Evolutionary conservation across 2,888 invertebrate species (phyloP).

Genomic region (Mesorhabditis spiculigera): DNA sequence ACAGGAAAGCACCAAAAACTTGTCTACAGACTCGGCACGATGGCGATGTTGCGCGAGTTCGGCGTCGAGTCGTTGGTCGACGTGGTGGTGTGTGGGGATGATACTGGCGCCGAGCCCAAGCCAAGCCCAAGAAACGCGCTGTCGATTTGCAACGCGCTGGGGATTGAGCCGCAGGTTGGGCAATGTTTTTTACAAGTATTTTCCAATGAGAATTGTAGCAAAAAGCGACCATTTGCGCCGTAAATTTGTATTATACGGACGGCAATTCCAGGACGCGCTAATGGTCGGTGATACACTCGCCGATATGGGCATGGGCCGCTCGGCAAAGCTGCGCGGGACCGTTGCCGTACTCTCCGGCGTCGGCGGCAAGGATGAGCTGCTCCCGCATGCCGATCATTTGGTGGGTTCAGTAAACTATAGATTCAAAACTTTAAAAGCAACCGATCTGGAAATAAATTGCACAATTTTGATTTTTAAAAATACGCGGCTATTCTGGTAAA

Average conservation of each 20-base stretch:
- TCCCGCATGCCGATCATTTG: constrained; percentile 48
- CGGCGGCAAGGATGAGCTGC: constrained; percentile 46
- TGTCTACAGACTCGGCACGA: constrained; percentile 42
- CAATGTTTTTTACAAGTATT: neutral
- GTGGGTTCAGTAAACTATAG: no score
- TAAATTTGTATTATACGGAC: no score
- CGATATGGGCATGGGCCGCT: constrained; percentile 61
- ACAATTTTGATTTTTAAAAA: no score
- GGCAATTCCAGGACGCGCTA: constrained; percentile 50
- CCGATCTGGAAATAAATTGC: no score
- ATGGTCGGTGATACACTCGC: constrained; percentile 63
- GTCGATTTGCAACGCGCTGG: constrained; percentile 44
- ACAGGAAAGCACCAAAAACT: neutral
- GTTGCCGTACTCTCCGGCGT: constrained; percentile 62
- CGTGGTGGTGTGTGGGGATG: constrained; percentile 62
- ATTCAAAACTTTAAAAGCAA: no score
- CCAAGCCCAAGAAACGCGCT: constrained; percentile 61
- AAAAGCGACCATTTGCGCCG: neutral
- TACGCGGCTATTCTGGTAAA: no score
- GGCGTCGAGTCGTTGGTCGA: constrained; percentile 58
- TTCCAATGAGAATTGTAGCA: neutral
- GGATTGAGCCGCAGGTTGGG: constrained; percentile 41
- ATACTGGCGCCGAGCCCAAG: constrained; percentile 60
- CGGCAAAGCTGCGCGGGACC: constrained; percentile 60
- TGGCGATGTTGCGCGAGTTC: constrained; percentile 38